These are phyloP conservation scores for Acyrthosiphon pisum DNA, from an alignment of 1,140 invertebrate species.

Conservation along the genomic window DNA sequence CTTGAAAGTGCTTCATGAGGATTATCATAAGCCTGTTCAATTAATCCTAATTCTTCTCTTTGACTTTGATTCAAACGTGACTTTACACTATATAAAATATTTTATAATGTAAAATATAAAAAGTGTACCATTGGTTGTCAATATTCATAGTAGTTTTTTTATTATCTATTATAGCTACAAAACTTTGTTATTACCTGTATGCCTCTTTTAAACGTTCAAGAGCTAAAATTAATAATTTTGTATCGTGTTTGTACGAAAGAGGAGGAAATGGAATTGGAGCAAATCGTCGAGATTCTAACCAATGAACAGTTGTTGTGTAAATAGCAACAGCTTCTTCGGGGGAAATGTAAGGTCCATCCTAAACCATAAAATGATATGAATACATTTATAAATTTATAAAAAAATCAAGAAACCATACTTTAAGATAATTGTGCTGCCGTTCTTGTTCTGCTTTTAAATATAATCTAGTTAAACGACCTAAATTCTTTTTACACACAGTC, in stretches of 20 bases:
- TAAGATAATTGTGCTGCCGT: constrained; percentile 98
- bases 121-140: constrained; percentile 59
- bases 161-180: neutral
- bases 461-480: constrained; percentile 92
- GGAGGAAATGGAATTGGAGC: constrained; percentile 99
- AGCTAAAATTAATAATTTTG: constrained; percentile 95
- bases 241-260: constrained; percentile 99
- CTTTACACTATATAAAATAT: constrained; percentile 79
- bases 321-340: constrained; percentile 99
- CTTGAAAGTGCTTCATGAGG: constrained; percentile 98
- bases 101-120: neutral
- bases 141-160: neutral
- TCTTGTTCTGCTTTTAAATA: constrained; percentile 99
- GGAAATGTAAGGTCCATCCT: constrained; percentile 98
- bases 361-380: constrained; percentile 58
- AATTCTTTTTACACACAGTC: constrained; percentile 99
- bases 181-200: constrained; percentile 70
- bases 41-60: constrained; percentile 96
- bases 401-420: constrained; percentile 65
- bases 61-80: constrained; percentile 98
- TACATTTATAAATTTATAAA: constrained; percentile 10
- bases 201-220: constrained; percentile 97
- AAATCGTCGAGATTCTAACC: constrained; percentile 97
- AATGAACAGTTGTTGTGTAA: constrained; percentile 99
- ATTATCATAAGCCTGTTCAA: constrained; percentile 99